phyloP scores from a whole-genome alignment of 2,888 invertebrate genomes.

The Oscheius sp. region DNA sequence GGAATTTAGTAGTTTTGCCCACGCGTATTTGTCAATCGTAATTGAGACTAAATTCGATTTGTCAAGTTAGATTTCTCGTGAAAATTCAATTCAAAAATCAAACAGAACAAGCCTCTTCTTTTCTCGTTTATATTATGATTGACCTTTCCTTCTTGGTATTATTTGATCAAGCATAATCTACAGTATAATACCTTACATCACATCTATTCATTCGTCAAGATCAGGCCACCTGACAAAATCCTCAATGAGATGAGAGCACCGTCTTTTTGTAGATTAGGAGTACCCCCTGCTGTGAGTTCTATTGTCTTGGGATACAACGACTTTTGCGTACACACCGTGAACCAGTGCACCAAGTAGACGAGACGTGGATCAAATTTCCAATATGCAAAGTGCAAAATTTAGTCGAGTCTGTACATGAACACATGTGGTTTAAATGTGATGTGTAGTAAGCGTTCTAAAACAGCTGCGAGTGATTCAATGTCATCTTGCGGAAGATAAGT shows the following conservation, averaged over 20 bases:
- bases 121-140: too few species aligned
- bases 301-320: not conserved
- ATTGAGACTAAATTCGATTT: too few species aligned
- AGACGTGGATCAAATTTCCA: slow-evolving; percentile 19
- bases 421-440: slow-evolving; percentile 6
- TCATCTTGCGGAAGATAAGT: not conserved
- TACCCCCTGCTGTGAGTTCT: not conserved
- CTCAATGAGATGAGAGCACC: not conserved
- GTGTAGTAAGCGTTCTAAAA: not conserved
- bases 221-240: too few species aligned
- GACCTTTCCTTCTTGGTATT: too few species aligned
- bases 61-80: too few species aligned
- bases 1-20: too few species aligned
- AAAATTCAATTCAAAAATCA: too few species aligned
- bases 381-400: slow-evolving; percentile 10
- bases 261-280: not conserved
- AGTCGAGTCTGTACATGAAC: not conserved
- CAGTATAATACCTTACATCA: too few species aligned
- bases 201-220: too few species aligned
- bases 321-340: not conserved
- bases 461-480: not conserved
- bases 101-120: too few species aligned
- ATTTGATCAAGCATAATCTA: too few species aligned
- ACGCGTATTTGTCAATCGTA: too few species aligned
- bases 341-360: not conserved